These are phyloP conservation scores for Paramuricea clavata DNA, from an alignment of 92 coral and sea anemone species.

Conservation along the genomic window DNA sequence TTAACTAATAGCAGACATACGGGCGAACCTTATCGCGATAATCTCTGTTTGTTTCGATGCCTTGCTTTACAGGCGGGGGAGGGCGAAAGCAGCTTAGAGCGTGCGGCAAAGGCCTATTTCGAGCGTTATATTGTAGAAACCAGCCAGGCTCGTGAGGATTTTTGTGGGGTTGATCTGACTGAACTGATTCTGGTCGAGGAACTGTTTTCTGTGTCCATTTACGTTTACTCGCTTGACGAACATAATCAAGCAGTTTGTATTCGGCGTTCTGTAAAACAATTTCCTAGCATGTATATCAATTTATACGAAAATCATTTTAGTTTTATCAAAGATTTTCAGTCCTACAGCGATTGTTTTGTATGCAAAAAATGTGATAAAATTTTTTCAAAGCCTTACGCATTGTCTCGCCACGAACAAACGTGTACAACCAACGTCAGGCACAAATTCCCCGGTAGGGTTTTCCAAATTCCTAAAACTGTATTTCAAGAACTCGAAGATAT, in stretches of 20 bases:
- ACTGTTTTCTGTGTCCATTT: too few species aligned
- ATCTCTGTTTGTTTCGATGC: constrained; percentile 24
- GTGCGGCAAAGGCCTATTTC: constrained; percentile 7
- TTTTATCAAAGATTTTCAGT: not conserved
- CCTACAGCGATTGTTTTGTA: not conserved
- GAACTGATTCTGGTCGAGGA: too few species aligned
- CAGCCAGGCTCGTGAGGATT: not conserved
- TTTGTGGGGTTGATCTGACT: too few species aligned
- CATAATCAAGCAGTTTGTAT: not conserved
- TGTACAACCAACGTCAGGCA: constrained; percentile 10
- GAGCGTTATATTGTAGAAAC: not conserved
- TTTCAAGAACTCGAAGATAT: constrained; percentile 26
- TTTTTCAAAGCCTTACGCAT: not conserved
- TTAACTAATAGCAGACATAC: too few species aligned
- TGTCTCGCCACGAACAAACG: not conserved
- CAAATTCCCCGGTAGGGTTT: not conserved
- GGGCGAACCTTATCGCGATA: not conserved
- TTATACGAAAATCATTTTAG: constrained; percentile 9
- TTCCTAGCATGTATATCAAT: not conserved
- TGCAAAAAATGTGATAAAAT: constrained; percentile 7
- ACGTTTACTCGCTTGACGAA: constrained; percentile 24
- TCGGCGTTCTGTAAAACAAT: not conserved
- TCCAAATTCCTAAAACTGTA: not conserved
- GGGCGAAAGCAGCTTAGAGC: not conserved
- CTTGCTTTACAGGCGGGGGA: not conserved